Conservation (phyloP, 2,888 invertebrate species). For the Agrochola lychnidis region DNA sequence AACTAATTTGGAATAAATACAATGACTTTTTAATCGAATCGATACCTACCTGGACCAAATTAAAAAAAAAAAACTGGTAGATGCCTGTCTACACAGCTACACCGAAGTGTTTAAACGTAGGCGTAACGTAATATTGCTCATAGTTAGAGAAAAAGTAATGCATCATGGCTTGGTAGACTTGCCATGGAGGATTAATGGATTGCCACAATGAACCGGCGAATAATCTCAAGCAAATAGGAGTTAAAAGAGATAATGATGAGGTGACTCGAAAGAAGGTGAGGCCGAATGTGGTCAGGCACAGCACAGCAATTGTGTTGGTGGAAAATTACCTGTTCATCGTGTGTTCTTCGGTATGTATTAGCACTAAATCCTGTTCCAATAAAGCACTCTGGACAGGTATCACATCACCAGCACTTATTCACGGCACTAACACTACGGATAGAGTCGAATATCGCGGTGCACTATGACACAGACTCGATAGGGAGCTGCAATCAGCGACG, state of each 20-base stretch:
- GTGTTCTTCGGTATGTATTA: constrained; percentile 20
- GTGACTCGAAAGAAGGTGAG: too few species aligned
- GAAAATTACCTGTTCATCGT: constrained; percentile 75
- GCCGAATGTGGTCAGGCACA: too few species aligned
- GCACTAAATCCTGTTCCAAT: constrained; percentile 17
- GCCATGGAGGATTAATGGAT: background rate
- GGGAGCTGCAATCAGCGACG: constrained; percentile 81
- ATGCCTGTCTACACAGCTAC: background rate
- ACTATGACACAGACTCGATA: constrained; percentile 49
- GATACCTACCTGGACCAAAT: background rate
- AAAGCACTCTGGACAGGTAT: constrained; percentile 38
- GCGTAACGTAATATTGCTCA: background rate
- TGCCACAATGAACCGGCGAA: background rate
- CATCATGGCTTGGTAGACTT: background rate
- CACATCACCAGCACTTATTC: constrained; percentile 69
- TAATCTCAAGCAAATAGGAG: background rate
- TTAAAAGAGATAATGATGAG: background rate
- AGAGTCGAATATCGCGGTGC: constrained; percentile 54
- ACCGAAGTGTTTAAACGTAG: background rate
- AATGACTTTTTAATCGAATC: constrained; percentile 20
- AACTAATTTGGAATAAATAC: constrained; percentile 34
- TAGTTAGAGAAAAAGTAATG: too few species aligned
- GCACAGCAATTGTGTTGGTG: background rate
- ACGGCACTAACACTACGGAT: constrained; percentile 60
- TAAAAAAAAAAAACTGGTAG: too few species aligned